Evolutionary conservation across 2,888 invertebrate genomes (phyloP).

Genomic region (Anthoptus insignis): DNA sequence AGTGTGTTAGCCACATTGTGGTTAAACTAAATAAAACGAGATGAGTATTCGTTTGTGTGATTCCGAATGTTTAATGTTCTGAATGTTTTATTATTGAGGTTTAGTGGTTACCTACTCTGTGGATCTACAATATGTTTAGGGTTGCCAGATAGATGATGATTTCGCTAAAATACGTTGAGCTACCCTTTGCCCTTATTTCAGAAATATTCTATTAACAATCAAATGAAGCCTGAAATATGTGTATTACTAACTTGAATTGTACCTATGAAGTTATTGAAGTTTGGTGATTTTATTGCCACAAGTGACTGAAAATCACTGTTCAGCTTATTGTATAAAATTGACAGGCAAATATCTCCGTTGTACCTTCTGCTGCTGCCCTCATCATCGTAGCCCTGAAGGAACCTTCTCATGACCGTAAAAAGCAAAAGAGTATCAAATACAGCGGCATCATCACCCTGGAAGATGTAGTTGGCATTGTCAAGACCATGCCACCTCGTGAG

Average conservation of each 20-base stretch:
- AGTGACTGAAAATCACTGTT: constrained; percentile 99
- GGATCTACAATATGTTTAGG: not conserved
- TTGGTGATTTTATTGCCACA: no score
- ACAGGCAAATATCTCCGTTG: constrained; percentile 98
- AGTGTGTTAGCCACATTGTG: not conserved
- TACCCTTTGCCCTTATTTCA: no score
- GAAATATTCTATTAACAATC: no score
- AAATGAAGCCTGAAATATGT: no score
- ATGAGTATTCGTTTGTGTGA: not conserved
- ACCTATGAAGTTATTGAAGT: no score
- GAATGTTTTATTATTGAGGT: not conserved
- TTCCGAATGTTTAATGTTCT: not conserved
- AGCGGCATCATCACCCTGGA: constrained; percentile 98
- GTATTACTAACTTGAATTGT: no score
- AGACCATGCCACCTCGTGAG: constrained; percentile 95
- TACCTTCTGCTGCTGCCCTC: constrained; percentile 99
- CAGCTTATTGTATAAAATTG: constrained; percentile 99
- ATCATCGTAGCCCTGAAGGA: constrained; percentile 99
- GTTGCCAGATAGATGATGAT: not conserved
- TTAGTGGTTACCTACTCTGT: not conserved
- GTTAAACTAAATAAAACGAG: constrained; percentile 8
- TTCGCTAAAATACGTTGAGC: no score
- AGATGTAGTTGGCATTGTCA: constrained; percentile 96
- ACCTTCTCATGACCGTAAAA: constrained; percentile 99
- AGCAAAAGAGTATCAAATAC: constrained; percentile 99